Evolutionary conservation across 2,888 invertebrate genomes (phyloP).

Genomic region (Ectemnius cavifrons): DNA sequence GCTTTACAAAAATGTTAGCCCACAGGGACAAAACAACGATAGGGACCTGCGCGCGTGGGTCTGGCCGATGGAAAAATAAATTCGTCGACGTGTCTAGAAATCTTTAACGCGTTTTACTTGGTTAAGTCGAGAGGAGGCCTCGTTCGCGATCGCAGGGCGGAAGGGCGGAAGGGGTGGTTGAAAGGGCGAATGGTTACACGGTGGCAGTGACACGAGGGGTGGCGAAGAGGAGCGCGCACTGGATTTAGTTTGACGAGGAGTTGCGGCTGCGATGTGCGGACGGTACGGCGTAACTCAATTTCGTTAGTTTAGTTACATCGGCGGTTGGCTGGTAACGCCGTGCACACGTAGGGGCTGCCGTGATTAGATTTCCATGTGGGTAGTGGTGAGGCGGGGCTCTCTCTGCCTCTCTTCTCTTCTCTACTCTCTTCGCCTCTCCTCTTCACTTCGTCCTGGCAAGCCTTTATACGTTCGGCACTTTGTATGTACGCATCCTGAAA

Average conservation of each 20-base stretch:
- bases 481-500: no score
- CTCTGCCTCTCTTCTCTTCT: conserved; percentile 16
- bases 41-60: no score
- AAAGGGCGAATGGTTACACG: background rate
- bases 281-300: conserved; percentile 74
- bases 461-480: no score
- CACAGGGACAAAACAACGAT: no score
- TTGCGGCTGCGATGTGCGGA: conserved; percentile 62
- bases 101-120: conserved; percentile 59
- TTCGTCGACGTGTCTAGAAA: conserved; percentile 49
- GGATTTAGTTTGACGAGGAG: conserved; percentile 74
- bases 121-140: conserved; percentile 59
- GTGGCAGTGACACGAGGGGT: conserved; percentile 47
- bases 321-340: conserved; percentile 74
- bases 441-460: background rate
- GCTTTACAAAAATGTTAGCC: no score
- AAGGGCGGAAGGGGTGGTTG: background rate
- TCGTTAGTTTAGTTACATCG: conserved; percentile 78
- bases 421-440: background rate
- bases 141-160: conserved; percentile 22
- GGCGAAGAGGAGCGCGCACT: conserved; percentile 55
- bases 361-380: conserved; percentile 78
- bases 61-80: conserved; percentile 31
- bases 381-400: conserved; percentile 50
- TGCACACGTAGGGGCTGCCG: conserved; percentile 70